Base-by-base conservation (phyloP, 2,113 vertebrate genomes). In the Phodopus roborovskii region DNA sequence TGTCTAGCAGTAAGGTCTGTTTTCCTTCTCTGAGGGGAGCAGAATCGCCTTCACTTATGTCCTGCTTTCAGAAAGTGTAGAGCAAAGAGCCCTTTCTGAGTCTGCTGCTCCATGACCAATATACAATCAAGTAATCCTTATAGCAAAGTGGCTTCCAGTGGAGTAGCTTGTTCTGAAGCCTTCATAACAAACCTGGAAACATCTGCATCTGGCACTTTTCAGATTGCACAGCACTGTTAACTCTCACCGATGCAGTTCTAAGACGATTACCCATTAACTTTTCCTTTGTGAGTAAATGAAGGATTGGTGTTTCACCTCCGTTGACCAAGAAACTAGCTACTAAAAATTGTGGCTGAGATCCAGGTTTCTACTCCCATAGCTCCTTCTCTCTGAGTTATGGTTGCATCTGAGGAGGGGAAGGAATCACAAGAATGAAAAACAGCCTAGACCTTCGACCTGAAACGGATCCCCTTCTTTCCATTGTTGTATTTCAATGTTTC, bases 201-300 rank as follows among this genome's bases (percentile, higher is more conserved):
- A 6, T 60, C 83, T 60, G 50, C 53, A 42, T 24, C 71, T 28
- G 42, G 33, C 82, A 58, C 33, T 82, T 89, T 97, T 92, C 79
- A 90, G 48, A 94, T 89, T 56, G 71, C 12, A 82, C 83, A 89
- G 20, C 45, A 33, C 75, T 86, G 64, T 50, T 90, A 50, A 50
- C 71, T 95, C 42, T 79, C 19, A 56, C 19, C n/a, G 26, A 28
- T 96, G 74, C 53, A 60, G 16, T 16, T 9, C 1, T 8, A 60
- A 8, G 12, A 42, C 4, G 1, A 62, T 83, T 82, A 60, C 36
- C 36, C 12, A 28, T 82, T 16, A 68, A 28, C 36, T 68, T 91
- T 73, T 66, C 56, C 26, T 82, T 73, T 62, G 86, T 92, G 30
- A 86, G 28, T 79, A 45, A 92, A 74, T 77, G 53, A 58, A 94